Conservation (phyloP, 2,888 invertebrate genomes). For the Nymphalis polychloros region DNA sequence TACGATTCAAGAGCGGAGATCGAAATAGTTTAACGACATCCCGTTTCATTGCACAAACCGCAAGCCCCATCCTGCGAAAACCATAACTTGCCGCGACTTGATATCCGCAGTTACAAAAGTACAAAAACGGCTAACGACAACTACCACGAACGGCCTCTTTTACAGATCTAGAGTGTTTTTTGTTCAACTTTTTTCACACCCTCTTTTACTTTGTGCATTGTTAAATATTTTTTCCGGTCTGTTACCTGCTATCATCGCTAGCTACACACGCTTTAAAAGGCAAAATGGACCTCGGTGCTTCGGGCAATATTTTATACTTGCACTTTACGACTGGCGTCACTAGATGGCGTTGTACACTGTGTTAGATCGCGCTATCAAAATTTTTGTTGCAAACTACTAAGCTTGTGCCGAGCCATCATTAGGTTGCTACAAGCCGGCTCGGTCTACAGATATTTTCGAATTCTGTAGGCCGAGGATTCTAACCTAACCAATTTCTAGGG, state of each 20-base stretch:
- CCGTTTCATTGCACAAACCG: constrained; percentile 44
- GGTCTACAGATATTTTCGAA: constrained; percentile 86
- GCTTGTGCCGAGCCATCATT: neutral
- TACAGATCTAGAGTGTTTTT: constrained; percentile 36
- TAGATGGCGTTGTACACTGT: constrained; percentile 30
- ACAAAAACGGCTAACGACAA: constrained; percentile 32
- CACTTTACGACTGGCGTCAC: neutral
- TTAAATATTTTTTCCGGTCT: constrained; percentile 33
- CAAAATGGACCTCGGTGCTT: neutral
- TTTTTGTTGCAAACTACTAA: neutral
- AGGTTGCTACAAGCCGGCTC: constrained; percentile 87
- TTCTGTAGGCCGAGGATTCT: constrained; percentile 81
- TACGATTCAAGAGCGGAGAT: constrained; percentile 27
- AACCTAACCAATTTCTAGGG: constrained; percentile 80
- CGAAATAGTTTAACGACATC: constrained; percentile 37
- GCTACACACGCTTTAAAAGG: neutral
- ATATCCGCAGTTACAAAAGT: constrained; percentile 32
- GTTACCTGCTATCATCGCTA: constrained; percentile 25
- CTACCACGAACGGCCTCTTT: constrained; percentile 34
- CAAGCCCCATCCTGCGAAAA: constrained; percentile 52
- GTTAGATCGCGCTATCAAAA: constrained; percentile 29
- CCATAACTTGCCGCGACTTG: constrained; percentile 34
- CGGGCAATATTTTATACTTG: neutral
- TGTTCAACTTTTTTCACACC: constrained; percentile 38
- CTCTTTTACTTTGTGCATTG: constrained; percentile 33